Percentiles rank a stretch among this genome's conserved stretches.
phyloP scores from a whole-genome alignment of 2,888 invertebrate genomes.

The Nemotelus nigrinus region DNA sequence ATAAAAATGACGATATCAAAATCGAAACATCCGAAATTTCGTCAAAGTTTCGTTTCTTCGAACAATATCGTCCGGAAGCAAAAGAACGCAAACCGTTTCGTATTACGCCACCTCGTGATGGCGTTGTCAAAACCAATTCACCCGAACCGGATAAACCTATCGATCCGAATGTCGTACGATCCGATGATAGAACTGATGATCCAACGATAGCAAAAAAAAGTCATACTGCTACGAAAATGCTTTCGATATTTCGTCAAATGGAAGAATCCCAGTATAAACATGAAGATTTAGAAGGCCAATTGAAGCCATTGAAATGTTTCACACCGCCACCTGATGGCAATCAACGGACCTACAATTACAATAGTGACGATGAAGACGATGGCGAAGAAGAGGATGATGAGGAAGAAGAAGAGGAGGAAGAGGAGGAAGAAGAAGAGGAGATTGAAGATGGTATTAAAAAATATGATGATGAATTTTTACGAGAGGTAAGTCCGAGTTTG shows the following conservation, averaged over 20 bases:
- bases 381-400: slow-evolving; percentile 64
- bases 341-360: slow-evolving; percentile 59
- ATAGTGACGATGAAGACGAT: slow-evolving; percentile 64
- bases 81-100: slow-evolving; percentile 78
- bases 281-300: slow-evolving; percentile 66
- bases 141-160: slow-evolving; percentile 73
- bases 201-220: slow-evolving; percentile 66
- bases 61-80: slow-evolving; percentile 81
- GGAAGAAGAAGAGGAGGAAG: slow-evolving; percentile 63
- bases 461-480: slow-evolving; percentile 74
- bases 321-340: slow-evolving; percentile 85
- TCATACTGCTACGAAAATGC: slow-evolving; percentile 86
- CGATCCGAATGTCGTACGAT: slow-evolving; percentile 77
- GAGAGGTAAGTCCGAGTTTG: slow-evolving; percentile 65
- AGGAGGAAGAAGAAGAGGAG: slow-evolving; percentile 65
- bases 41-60: slow-evolving; percentile 90
- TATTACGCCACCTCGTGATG: slow-evolving; percentile 88
- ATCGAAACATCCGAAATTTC: slow-evolving; percentile 85
- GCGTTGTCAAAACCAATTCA: slow-evolving; percentile 69
- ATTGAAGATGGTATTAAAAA: slow-evolving; percentile 57
- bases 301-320: slow-evolving; percentile 87
- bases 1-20: slow-evolving; percentile 78
- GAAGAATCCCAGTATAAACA: slow-evolving; percentile 75
- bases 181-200: slow-evolving; percentile 69
- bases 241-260: slow-evolving; percentile 88